A percentile compares a stretch with the other conserved stretches of the same genome.
These are phyloP conservation scores for Pteria penguin DNA, from an alignment of 2,888 invertebrate genomes.

Conservation along the genomic window DNA sequence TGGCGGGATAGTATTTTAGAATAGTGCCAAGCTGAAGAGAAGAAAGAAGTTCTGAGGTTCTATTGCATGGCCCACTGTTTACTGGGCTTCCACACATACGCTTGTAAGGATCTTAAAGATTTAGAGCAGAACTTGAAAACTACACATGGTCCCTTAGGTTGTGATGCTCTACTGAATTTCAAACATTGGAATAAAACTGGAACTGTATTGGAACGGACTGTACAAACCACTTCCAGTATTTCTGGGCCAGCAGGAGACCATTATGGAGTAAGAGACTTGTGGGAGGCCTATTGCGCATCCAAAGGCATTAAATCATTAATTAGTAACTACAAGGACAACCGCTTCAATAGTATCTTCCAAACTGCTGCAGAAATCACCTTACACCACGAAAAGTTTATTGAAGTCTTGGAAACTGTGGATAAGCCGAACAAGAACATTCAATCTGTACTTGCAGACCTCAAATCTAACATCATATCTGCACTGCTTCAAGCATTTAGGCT, in stretches of 20 bases:
- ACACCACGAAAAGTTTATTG: slow-evolving; percentile 37
- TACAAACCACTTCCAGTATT: slow-evolving; percentile 30
- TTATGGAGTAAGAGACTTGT: slow-evolving; percentile 38
- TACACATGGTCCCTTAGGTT: slow-evolving; percentile 34
- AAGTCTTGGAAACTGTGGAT: slow-evolving; percentile 25
- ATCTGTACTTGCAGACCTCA: no score
- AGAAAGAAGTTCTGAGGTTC: slow-evolving; percentile 14
- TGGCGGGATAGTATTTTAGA: slow-evolving; percentile 21
- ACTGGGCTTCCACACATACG: slow-evolving; percentile 34
- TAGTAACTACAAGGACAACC: slow-evolving; percentile 47
- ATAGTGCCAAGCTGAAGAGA: not conserved
- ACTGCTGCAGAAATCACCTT: slow-evolving; percentile 38
- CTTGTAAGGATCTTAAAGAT: not conserved
- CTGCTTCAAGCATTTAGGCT: slow-evolving; percentile 36
- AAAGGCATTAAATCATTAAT: slow-evolving; percentile 43
- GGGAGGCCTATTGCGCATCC: slow-evolving; percentile 45
- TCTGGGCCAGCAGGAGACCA: slow-evolving; percentile 47
- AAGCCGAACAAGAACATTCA: slow-evolving; percentile 44
- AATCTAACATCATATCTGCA: no score
- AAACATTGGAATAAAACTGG: slow-evolving; percentile 37
- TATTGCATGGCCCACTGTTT: slow-evolving; percentile 48
- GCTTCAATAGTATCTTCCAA: slow-evolving; percentile 48
- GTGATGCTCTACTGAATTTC: slow-evolving; percentile 37
- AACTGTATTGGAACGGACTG: slow-evolving; percentile 36
- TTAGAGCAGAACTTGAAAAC: slow-evolving; percentile 3